phyloP scores from a whole-genome alignment of 1,140 invertebrate genomes.

The Ladona fulva region DNA sequence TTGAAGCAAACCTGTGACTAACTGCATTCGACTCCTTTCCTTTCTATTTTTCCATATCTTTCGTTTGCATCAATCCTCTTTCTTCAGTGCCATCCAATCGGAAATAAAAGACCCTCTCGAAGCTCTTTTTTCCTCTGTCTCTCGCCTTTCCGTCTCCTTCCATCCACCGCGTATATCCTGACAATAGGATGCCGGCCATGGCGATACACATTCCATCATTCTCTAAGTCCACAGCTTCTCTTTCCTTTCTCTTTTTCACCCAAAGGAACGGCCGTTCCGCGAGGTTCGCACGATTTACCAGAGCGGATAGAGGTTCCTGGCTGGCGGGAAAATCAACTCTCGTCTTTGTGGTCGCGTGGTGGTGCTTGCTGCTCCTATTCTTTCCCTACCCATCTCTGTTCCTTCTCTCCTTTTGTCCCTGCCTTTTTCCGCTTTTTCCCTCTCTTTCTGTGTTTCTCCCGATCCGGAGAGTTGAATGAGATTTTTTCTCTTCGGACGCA shows the following conservation, averaged over 20 bases:
- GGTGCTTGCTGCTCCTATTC: background rate
- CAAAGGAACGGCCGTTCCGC: background rate
- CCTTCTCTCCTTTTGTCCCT: background rate
- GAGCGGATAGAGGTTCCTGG: background rate
- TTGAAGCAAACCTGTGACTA: no score
- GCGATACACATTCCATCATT: no score
- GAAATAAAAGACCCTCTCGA: background rate
- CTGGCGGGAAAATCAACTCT: background rate
- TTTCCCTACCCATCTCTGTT: background rate
- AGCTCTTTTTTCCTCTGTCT: background rate
- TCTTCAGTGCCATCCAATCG: no score
- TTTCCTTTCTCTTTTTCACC: no score
- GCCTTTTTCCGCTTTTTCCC: background rate
- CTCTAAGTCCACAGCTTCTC: no score
- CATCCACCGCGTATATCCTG: background rate
- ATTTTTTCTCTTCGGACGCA: background rate
- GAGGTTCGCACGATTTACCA: conserved; percentile 1
- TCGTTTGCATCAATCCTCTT: no score
- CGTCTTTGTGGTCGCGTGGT: conserved; percentile 1
- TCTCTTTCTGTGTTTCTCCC: background rate
- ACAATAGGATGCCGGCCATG: no score
- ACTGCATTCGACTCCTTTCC: no score
- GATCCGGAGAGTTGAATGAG: background rate
- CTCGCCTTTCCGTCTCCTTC: background rate
- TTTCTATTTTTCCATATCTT: no score